These are phyloP conservation scores for Leptarthrus brevirostris DNA, from an alignment of 2,888 invertebrate species.

Conservation along the genomic window DNA sequence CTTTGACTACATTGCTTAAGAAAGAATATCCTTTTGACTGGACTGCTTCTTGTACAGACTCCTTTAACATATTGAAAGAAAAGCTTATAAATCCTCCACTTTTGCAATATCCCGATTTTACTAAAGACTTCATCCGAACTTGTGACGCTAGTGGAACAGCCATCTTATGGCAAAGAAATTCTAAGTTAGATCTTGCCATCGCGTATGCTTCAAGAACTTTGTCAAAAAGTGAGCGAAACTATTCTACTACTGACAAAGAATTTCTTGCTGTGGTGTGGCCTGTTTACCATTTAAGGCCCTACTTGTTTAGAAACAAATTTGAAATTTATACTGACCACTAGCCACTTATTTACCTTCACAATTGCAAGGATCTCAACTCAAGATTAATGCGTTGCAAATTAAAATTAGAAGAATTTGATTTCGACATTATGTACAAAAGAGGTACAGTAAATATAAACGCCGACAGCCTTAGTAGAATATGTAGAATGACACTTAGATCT, in stretches of 20 bases:
- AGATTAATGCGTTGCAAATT: too few relatives aligned
- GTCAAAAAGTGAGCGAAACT: constrained; percentile 55
- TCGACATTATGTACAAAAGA: too few relatives aligned
- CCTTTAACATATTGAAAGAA: constrained; percentile 33
- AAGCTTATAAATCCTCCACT: constrained; percentile 56
- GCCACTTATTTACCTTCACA: constrained; percentile 51
- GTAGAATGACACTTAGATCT: too few relatives aligned
- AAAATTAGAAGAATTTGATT: too few relatives aligned
- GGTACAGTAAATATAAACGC: too few relatives aligned
- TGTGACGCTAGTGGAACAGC: constrained; percentile 57
- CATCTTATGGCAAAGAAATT: constrained; percentile 54
- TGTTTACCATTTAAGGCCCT: neutral
- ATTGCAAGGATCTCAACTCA: too few relatives aligned
- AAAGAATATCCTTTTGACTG: constrained; percentile 6
- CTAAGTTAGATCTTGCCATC: constrained; percentile 53
- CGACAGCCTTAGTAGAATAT: too few relatives aligned
- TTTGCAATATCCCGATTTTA: constrained; percentile 61
- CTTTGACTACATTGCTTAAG: constrained; percentile 7
- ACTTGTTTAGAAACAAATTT: too few relatives aligned
- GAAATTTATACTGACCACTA: constrained; percentile 59
- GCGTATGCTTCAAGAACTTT: constrained; percentile 57
- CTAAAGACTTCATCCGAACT: constrained; percentile 56
- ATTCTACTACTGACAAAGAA: constrained; percentile 57
- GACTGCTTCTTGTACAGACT: neutral
- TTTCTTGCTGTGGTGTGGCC: constrained; percentile 27